Conservation (phyloP, 2,888 invertebrate genomes). For the Parapristionchus giblindavisi region DNA sequence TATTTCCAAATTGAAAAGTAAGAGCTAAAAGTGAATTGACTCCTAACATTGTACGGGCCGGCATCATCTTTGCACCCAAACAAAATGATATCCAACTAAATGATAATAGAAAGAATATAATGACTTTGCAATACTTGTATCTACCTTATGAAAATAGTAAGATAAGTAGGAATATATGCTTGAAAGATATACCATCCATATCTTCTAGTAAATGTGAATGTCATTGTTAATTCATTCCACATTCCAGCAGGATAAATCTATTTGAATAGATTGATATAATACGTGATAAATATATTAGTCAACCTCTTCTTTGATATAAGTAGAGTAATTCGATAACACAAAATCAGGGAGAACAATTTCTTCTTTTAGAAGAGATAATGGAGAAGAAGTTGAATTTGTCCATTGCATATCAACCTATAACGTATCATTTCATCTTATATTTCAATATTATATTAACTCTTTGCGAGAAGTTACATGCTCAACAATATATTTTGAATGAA, state of each 20-base stretch:
- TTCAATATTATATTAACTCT: background rate
- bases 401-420: constrained; percentile 65
- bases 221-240: constrained; percentile 68
- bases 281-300: background rate
- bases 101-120: background rate
- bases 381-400: constrained; percentile 56
- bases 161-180: constrained; percentile 69
- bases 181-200: constrained; percentile 70
- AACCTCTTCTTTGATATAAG: constrained; percentile 58
- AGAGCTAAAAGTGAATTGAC: constrained; percentile 64
- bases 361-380: constrained; percentile 62
- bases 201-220: constrained; percentile 64
- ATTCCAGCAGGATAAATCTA: constrained; percentile 66
- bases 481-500: background rate
- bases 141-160: constrained; percentile 69
- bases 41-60: constrained; percentile 66
- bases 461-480: background rate
- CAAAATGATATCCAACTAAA: constrained; percentile 63
- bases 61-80: constrained; percentile 63
- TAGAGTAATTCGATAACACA: constrained; percentile 61
- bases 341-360: constrained; percentile 68
- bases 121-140: background rate
- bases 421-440: background rate
- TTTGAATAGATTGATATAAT: background rate
- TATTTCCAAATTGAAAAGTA: constrained; percentile 66